Evolutionary conservation across 1,140 invertebrate genomes (phyloP), one percentile per base, ranked within the genome.

Genomic region (Dreissena rostriformis): DNA sequence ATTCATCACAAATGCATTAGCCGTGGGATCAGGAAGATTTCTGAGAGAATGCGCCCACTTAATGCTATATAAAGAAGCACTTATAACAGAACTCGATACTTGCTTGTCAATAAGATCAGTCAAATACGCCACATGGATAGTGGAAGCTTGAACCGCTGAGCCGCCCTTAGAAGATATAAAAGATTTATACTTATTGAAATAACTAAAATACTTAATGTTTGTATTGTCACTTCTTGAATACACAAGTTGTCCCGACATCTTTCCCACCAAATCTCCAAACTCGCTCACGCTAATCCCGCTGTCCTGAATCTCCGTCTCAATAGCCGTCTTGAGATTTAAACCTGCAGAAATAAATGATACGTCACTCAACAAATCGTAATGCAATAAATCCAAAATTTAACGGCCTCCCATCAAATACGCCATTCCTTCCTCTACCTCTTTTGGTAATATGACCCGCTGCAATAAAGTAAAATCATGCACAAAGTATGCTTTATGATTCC

Each of bases 111-210:
- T 68, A 22, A 68, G 26, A 22, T 68, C 67, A 26, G 67, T 68
- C 67, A 88, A 39, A 68, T 68, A 68, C 26, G 67, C 67, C 17
- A 68, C 67, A 28, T 68, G 67, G 26, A 68, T 68, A 22, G 67
- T 5, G 4, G 67, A 68, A 68, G 67, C 67, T 68, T 5, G 67
- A 68, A 68, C 26, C 26, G 67, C 19, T 17, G 19, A 22, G 24
- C 67, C 67, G 19, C 67, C 24, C 67, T 68, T 74, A 1, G 63
- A 55, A 28, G 14, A 8, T 55, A 49, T 49, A 61, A 70, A 79
- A 1, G 53, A 14, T 57, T 79, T 61, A 65, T 66, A 79, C 28
- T 57, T 79, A 26, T 79, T 68, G 55, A 79, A 79, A 71, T 79
- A 70, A 70, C 49, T 52, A 1, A 55, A 17, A 70, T 79, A 79